These are phyloP conservation scores for Pectinophora gossypiella DNA, from an alignment of 1,140 invertebrate species.

Conservation along the genomic window DNA sequence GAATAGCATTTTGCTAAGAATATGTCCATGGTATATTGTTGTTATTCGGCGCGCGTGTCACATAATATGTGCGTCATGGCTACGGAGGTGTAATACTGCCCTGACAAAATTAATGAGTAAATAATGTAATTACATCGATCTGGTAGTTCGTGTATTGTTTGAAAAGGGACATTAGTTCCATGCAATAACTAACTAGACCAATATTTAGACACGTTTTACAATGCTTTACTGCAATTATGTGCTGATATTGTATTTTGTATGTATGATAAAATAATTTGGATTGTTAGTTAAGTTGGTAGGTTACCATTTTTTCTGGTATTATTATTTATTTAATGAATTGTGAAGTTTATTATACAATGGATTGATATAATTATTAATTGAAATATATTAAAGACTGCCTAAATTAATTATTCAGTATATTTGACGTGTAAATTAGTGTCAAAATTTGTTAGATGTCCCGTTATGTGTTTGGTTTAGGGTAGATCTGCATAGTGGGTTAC, in stretches of 20 bases:
- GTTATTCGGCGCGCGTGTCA: too few relatives aligned
- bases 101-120: background rate
- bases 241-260: slow-evolving; percentile 65
- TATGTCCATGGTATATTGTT: too few relatives aligned
- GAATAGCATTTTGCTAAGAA: too few relatives aligned
- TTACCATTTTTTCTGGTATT: slow-evolving; percentile 68
- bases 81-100: background rate
- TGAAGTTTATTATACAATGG: slow-evolving; percentile 43
- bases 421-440: slow-evolving; percentile 54
- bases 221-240: slow-evolving; percentile 61
- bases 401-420: slow-evolving; percentile 67
- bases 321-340: slow-evolving; percentile 55
- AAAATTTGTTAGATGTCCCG: slow-evolving; percentile 32
- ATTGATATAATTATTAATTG: slow-evolving; percentile 56
- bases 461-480: slow-evolving; percentile 13
- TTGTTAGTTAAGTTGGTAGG: slow-evolving; percentile 57
- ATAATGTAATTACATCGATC: slow-evolving; percentile 21
- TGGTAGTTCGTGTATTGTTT: slow-evolving; percentile 36
- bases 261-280: slow-evolving; percentile 35
- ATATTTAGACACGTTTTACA: slow-evolving; percentile 73
- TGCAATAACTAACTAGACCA: slow-evolving; percentile 73
- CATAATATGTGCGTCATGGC: background rate
- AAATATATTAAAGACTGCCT: slow-evolving; percentile 72
- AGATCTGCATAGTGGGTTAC: background rate
- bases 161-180: slow-evolving; percentile 35